Percentiles rank a stretch among this genome's conserved stretches.
Evolutionary conservation across 2,888 invertebrate genomes (phyloP).

Genomic region (Dioctria rufipes): DNA sequence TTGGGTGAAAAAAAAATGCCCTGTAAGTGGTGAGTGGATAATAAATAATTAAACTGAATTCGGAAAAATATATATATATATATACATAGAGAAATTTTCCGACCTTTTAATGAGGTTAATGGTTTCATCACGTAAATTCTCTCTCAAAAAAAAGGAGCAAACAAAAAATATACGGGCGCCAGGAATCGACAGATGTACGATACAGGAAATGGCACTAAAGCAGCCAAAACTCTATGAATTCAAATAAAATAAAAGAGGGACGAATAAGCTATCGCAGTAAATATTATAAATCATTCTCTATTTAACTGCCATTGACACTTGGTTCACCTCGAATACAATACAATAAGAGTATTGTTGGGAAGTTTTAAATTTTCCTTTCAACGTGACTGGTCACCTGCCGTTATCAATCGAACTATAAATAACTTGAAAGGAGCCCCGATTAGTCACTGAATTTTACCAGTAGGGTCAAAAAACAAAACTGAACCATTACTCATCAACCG

Average conservation of each 20-base stretch:
- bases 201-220: background rate
- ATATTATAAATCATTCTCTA: constrained; percentile 31
- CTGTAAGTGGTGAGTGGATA: constrained; percentile 8
- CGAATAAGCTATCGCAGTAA: constrained; percentile 9
- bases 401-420: constrained; percentile 28
- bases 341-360: background rate
- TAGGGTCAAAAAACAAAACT: constrained; percentile 35
- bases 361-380: constrained; percentile 24
- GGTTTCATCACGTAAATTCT: constrained; percentile 11
- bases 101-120: constrained; percentile 27
- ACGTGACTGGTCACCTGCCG: constrained; percentile 37
- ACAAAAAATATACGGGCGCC: background rate
- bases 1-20: background rate
- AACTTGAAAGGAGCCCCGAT: constrained; percentile 21
- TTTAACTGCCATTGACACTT: constrained; percentile 38
- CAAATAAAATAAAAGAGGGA: background rate
- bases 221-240: background rate
- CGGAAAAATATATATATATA: background rate
- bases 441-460: constrained; percentile 33
- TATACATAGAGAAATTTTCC: background rate
- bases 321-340: constrained; percentile 11
- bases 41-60: constrained; percentile 27
- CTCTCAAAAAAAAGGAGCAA: background rate
- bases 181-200: constrained; percentile 31
- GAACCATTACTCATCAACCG: constrained; percentile 26